Conservation (phyloP, 2,797 vertebrate genomes). For the Denticeps clupeoides region DNA sequence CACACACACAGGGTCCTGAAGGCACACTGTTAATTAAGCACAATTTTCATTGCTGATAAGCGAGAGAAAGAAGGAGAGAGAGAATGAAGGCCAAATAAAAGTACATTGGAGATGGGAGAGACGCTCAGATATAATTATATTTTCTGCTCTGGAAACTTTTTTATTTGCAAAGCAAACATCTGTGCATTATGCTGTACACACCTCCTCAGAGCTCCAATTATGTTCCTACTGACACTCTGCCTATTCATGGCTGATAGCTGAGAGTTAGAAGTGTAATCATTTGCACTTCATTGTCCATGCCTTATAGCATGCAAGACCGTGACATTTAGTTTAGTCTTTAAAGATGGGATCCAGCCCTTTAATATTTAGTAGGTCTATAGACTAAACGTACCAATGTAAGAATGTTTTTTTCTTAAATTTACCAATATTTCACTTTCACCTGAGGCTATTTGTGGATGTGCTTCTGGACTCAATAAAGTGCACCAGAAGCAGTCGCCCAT, state of each 20-base stretch:
- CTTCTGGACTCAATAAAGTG: conserved; percentile 19
- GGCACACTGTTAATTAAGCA: conserved; percentile 54
- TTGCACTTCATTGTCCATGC: too few relatives aligned
- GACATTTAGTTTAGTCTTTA: too few relatives aligned
- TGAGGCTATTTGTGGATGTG: conserved; percentile 27
- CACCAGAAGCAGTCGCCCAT: conserved; percentile 16
- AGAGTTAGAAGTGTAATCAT: not conserved
- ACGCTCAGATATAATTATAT: conserved; percentile 17
- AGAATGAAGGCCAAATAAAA: not conserved
- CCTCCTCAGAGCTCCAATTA: not conserved
- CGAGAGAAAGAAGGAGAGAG: conserved; percentile 1
- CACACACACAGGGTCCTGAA: conserved; percentile 45
- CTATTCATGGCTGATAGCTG: conserved; percentile 1
- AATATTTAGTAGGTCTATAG: too few relatives aligned
- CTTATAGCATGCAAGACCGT: too few relatives aligned
- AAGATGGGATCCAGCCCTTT: too few relatives aligned
- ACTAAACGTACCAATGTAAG: too few relatives aligned
- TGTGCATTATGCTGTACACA: conserved; percentile 11
- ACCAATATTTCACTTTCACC: conserved; percentile 28
- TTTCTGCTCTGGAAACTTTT: conserved; percentile 21
- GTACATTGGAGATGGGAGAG: conserved; percentile 4
- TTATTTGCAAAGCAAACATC: conserved; percentile 13
- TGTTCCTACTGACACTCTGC: conserved; percentile 9
- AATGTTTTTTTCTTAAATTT: not conserved
- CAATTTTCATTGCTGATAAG: conserved; percentile 46